A percentile compares a stretch with the other conserved stretches of the same genome.
Evolutionary conservation across 2,797 vertebrate species (phyloP).

Genomic region (Bovichtus diacanthus): DNA sequence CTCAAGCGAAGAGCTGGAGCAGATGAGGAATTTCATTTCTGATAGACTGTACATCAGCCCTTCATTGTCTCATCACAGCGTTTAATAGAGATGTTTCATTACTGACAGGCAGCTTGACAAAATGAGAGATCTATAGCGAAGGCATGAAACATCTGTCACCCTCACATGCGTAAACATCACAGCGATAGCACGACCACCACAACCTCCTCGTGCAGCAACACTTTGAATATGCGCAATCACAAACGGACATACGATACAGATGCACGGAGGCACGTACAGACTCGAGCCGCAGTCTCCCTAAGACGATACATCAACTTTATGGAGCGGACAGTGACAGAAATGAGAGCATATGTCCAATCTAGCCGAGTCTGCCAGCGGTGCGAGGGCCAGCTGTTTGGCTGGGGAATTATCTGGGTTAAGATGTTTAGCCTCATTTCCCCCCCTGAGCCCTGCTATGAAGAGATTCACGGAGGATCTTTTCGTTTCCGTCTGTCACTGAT

Average conservation of each 20-base stretch:
- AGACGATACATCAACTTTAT: conserved; percentile 45
- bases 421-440: conserved; percentile 61
- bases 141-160: conserved; percentile 36
- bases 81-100: conserved; percentile 65
- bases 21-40: conserved; percentile 68
- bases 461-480: conserved; percentile 53
- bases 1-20: conserved; percentile 47
- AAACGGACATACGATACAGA: conserved; percentile 4
- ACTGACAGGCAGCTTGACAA: conserved; percentile 40
- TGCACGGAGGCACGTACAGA: not conserved
- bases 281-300: not conserved
- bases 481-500: conserved; percentile 38
- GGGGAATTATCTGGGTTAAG: conserved; percentile 70
- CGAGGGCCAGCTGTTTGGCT: conserved; percentile 66
- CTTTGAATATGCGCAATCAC: not conserved
- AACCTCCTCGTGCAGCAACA: not conserved
- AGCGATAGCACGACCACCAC: not conserved
- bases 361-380: conserved; percentile 55
- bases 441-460: conserved; percentile 43
- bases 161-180: not conserved
- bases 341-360: conserved; percentile 59
- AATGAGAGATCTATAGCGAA: conserved; percentile 24
- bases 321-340: conserved; percentile 52
- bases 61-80: conserved; percentile 40
- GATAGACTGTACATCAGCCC: conserved; percentile 31